Base-by-base conservation (phyloP, 2,888 invertebrate species). In the Drosophila merina region DNA sequence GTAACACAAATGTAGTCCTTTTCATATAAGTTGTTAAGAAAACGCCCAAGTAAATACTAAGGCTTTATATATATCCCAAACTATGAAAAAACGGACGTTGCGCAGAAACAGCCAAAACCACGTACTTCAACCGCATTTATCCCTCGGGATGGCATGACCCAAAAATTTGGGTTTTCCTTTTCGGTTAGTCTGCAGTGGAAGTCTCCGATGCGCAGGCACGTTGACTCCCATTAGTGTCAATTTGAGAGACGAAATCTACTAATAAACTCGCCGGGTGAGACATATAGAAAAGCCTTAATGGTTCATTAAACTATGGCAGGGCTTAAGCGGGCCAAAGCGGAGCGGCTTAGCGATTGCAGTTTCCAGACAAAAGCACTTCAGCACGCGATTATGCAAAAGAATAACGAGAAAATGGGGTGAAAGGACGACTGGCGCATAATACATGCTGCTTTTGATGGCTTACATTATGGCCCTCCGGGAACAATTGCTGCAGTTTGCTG, bases 101-200 rank as follows among this genome's bases (percentile, higher is more conserved):
- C 38, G 55, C 26, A 31, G 30, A 33, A 44, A 50, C 58, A 57
- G 54, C 48, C 47, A 57, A 47, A 63, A 59, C 62, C 50, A 38
- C 49, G 59, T 67, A 52, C 67, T 67, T 67, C 49, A 56, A 47
- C 45, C 45, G 45, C 38, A 52, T 69, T 58, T 55, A 64, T 72
- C 82, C 79, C 59, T 51, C 42, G 79, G 78, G 78, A 78, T 47
- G 59, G 57, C 26, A 28, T 67, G 67, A 52, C 64, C 63, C 64
- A 45, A 64, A 66, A 49, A 40, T 10, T 10, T 6, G 47, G 25
- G 33, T 47, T 33, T 69, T 69, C 49, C 57, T 54, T 57, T 48
- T 28, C 49, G 48, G 40, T 60, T 60, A 12, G 6, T 26, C 8
- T 58, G 42, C 48, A 44, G 14, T 40, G 50, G 50, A 14, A 10